Evolutionary conservation across 2,888 invertebrate species (phyloP).

Genomic region (Agrenia bidenticulata): DNA sequence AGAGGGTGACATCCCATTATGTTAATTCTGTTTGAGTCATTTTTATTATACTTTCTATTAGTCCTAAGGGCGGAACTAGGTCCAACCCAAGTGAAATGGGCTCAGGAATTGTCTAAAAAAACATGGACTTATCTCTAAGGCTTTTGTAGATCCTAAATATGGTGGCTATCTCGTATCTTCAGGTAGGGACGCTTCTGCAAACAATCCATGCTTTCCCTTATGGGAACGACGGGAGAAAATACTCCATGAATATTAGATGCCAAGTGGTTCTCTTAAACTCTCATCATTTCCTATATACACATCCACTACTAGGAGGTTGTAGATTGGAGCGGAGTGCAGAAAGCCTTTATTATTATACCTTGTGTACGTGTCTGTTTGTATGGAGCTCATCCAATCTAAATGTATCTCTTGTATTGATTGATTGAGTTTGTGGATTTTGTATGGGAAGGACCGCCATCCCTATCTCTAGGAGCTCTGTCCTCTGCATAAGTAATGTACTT

Average conservation of each 20-base stretch:
- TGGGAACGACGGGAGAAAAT: background rate
- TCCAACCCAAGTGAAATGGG: background rate
- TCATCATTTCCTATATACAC: background rate
- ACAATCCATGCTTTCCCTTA: background rate
- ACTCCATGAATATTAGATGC: conserved; percentile 4
- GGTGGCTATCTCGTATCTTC: no score
- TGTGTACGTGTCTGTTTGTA: no score
- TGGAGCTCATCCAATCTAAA: conserved; percentile 4
- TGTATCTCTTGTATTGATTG: conserved; percentile 4
- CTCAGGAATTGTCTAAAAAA: background rate
- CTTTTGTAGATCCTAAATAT: no score
- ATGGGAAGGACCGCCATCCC: no score
- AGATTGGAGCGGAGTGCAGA: no score
- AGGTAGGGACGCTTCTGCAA: no score
- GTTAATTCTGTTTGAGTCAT: conserved; percentile 21
- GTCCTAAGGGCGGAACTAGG: conserved; percentile 11
- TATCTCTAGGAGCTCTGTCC: background rate
- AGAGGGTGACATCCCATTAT: conserved; percentile 24
- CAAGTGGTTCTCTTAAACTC: conserved; percentile 1
- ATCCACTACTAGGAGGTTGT: no score
- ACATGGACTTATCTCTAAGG: no score
- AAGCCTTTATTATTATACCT: no score
- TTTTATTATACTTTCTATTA: background rate
- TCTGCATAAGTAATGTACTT: background rate
- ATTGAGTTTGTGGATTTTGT: background rate